Conservation (phyloP, 64 coral and sea anemone species). For the Acropora yongei region DNA sequence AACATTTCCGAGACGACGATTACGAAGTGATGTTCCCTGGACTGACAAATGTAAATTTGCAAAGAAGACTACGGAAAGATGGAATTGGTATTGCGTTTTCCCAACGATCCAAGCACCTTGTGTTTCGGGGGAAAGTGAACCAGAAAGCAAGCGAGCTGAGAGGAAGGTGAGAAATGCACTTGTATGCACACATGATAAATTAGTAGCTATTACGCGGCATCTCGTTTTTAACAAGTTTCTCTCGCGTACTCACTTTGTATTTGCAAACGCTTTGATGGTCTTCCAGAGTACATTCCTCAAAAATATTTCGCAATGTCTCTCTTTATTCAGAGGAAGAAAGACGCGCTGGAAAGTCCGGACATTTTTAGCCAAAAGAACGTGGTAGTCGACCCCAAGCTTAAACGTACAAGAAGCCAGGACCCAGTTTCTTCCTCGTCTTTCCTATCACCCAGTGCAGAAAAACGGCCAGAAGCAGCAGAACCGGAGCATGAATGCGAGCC, state of each 20-base stretch:
- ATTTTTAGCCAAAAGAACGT: neutral
- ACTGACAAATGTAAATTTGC: too few relatives aligned
- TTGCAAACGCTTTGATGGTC: neutral
- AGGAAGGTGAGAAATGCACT: conserved; percentile 23
- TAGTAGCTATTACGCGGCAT: neutral
- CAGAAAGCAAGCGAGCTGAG: neutral
- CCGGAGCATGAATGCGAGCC: neutral
- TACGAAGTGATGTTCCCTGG: too few relatives aligned
- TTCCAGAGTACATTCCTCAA: neutral
- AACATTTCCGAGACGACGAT: neutral
- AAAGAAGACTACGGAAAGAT: too few relatives aligned
- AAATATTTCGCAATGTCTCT: neutral
- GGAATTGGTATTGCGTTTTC: too few relatives aligned
- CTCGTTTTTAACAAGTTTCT: neutral
- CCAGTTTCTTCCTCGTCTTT: neutral
- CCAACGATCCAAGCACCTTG: neutral
- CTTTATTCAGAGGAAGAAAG: neutral
- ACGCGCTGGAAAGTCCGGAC: neutral
- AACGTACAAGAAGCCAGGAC: neutral
- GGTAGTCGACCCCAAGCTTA: neutral
- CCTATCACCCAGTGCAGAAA: neutral
- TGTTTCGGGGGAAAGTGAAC: neutral
- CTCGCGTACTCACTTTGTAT: neutral
- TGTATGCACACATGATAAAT: neutral
- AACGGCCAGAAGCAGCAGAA: neutral